Conservation (phyloP, 2,888 invertebrate genomes). For the Leptogaster cylindrica region DNA sequence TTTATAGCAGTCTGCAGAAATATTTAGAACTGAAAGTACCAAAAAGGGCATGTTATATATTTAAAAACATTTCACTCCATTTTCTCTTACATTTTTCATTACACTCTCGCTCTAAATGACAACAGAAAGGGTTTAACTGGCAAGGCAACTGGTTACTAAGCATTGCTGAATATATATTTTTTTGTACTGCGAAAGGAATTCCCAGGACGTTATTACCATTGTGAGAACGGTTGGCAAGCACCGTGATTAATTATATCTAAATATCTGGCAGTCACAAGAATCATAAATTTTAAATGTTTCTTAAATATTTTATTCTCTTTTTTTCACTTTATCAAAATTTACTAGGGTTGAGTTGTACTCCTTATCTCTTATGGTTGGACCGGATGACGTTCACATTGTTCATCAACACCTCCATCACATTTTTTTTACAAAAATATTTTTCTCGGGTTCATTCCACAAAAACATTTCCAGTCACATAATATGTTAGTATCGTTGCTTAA, state of each 20-base stretch:
- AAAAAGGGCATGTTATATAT: not conserved
- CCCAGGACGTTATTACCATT: conserved; percentile 10
- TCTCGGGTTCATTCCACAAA: not conserved
- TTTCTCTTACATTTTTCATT: not conserved
- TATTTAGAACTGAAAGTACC: conserved; percentile 1
- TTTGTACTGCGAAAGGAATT: conserved; percentile 2
- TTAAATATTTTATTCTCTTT: not conserved
- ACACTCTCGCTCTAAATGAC: no score
- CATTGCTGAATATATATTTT: no score
- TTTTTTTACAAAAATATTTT: not conserved
- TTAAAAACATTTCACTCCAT: not conserved
- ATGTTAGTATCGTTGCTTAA: not conserved
- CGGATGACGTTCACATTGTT: not conserved
- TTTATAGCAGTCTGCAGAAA: conserved; percentile 5
- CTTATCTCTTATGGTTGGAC: no score
- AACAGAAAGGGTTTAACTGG: conserved; percentile 1
- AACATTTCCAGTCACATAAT: not conserved
- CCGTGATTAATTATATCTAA: conserved; percentile 28
- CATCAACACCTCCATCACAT: not conserved
- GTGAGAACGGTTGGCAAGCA: conserved; percentile 6
- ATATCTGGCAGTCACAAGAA: conserved; percentile 26
- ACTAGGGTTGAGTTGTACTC: not conserved
- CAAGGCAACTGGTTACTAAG: not conserved
- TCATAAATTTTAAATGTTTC: conserved; percentile 26
- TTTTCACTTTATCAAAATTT: conserved; percentile 25